Base-by-base conservation (phyloP, 2,797 vertebrate species). In the Pteronotus mesoamericanus region DNA sequence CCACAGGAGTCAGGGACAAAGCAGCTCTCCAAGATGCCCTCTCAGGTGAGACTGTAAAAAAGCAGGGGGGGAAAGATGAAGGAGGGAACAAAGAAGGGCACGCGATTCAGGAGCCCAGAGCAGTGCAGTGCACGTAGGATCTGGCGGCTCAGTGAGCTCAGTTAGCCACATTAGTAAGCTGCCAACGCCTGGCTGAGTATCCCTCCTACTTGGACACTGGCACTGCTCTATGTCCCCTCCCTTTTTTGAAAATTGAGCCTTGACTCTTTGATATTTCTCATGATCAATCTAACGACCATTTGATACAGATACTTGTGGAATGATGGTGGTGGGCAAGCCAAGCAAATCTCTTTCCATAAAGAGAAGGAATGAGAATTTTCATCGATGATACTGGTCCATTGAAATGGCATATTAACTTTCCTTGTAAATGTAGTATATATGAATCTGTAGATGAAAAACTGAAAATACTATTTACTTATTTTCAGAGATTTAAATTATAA, bases 401-500 rank as follows among this genome's bases (percentile, higher is more conserved):
- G 78, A 64, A 88, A 92, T 16, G 77, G 18, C 69, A n/a, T 55
- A 6, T 84, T 91, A 80, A 72, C 12, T 44, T 75, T 71, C 34
- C 77, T 82, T 86, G 34, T 86, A 71, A 74, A 19, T 42, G 55
- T 24, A 24, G 15, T 75, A 71, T 37, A 64, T 37, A 32, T 80
- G n/a, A 93, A 84, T 57, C 74, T 94, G 42, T 77, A 74, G 44
- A 32, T 84, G 44, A 92, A 91, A 94, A 98, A 53, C 9, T 16
- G 88, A 98, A 96, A 97, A 96, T 95, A 91, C 51, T 90, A 34
- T 96, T 86, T 96, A 32, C 92, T 98, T 97, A 55, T 87, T 97
- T 90, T 97, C 96, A 99, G 99, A 98, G 99, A 99, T 98, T 98
- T 99, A 98, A 99, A 99, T 98, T 99, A 99, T 98, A 99, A 99